These are phyloP conservation scores for Mesopsocus fuscifrons DNA, from an alignment of 2,888 invertebrate genomes.

Conservation along the genomic window DNA sequence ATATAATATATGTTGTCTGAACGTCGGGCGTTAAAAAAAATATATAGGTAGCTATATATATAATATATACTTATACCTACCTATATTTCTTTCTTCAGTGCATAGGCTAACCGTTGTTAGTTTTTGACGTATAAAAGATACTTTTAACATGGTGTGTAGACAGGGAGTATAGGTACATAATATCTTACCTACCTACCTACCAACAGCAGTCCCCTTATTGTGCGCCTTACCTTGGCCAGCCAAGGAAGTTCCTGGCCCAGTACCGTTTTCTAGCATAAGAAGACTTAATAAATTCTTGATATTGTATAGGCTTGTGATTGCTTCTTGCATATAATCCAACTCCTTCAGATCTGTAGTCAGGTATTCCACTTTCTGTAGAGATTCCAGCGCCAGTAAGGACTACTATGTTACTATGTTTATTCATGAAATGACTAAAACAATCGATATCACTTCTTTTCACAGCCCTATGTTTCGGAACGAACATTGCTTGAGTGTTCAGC, in stretches of 20 bases:
- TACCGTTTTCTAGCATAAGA: conserved; percentile 53
- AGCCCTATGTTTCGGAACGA: conserved; percentile 58
- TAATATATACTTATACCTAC: no score
- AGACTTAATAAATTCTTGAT: conserved; percentile 62
- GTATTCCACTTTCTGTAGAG: conserved; percentile 93
- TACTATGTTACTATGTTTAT: conserved; percentile 35
- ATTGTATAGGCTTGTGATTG: conserved; percentile 66
- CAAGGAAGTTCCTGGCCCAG: conserved; percentile 92
- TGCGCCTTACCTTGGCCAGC: conserved; percentile 54
- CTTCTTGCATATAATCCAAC: conserved; percentile 82
- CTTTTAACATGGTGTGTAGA: no score
- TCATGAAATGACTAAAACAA: conserved; percentile 41
- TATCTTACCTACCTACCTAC: no score
- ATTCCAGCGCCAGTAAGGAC: conserved; percentile 86
- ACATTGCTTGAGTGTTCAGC: no score
- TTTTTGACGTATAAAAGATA: no score
- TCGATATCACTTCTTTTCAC: conserved; percentile 24
- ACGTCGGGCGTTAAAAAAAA: no score
- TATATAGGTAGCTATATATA: no score
- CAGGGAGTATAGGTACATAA: no score
- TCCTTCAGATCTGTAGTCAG: conserved; percentile 78
- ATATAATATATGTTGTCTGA: no score
- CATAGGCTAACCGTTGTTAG: no score
- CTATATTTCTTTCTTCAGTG: no score
- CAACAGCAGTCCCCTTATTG: no score